phyloP scores from a whole-genome alignment of 1,140 invertebrate species.

The Xylocopa sonorina region DNA sequence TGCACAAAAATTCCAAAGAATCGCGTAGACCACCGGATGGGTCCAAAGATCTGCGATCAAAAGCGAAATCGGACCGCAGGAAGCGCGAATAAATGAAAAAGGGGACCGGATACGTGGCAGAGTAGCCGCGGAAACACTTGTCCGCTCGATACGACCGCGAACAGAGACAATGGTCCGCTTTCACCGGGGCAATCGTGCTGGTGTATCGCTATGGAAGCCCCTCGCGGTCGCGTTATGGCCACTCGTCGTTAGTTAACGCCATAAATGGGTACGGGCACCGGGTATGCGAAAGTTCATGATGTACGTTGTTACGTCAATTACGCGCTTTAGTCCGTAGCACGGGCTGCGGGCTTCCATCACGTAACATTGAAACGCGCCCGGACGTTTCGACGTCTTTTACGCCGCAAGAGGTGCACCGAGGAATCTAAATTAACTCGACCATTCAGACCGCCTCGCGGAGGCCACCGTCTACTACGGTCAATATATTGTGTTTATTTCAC shows the following conservation, averaged over 20 bases:
- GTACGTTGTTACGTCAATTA: slow-evolving; percentile 45
- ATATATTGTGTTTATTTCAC: slow-evolving; percentile 3
- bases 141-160: neutral
- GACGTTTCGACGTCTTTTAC: slow-evolving; percentile 37
- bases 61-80: neutral
- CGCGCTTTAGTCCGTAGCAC: slow-evolving; percentile 20
- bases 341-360: slow-evolving; percentile 20
- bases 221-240: slow-evolving; percentile 10
- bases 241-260: slow-evolving; percentile 42
- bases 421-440: slow-evolving; percentile 25
- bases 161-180: slow-evolving; percentile 27
- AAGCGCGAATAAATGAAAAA: slow-evolving; percentile 21
- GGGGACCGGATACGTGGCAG: slow-evolving; percentile 10
- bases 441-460: neutral
- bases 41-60: neutral
- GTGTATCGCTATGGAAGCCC: neutral
- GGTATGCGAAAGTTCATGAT: slow-evolving; percentile 37
- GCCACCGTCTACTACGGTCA: neutral
- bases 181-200: slow-evolving; percentile 22
- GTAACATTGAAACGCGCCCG: slow-evolving; percentile 26
- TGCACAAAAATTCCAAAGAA: neutral
- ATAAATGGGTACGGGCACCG: slow-evolving; percentile 26
- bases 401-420: slow-evolving; percentile 17
- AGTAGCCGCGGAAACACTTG: slow-evolving; percentile 31
- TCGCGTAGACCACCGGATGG: neutral